A percentile compares a stretch with the other conserved stretches of the same genome.
Evolutionary conservation across 2,888 invertebrate species (phyloP).

Genomic region (Itoplectis maculator): DNA sequence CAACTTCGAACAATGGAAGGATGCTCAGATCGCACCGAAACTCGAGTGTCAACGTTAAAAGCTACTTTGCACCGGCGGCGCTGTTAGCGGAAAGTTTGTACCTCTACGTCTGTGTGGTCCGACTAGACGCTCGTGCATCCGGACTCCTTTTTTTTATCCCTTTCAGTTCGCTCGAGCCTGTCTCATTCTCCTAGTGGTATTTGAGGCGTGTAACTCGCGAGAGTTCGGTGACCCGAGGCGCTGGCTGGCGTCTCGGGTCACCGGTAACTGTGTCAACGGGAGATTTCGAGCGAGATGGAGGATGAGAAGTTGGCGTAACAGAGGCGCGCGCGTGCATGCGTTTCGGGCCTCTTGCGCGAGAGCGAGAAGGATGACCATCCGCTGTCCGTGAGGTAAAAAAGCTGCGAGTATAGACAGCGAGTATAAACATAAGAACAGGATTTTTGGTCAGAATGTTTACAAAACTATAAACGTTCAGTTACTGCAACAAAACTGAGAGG

Average conservation of each 20-base stretch:
- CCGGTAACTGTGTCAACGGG: conserved; percentile 72
- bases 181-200: not conserved
- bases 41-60: not conserved
- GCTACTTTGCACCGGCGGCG: not conserved
- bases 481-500: too few species aligned
- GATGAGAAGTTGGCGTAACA: not conserved
- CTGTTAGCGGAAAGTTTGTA: not conserved
- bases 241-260: conserved; percentile 52
- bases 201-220: conserved; percentile 34
- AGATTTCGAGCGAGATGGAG: conserved; percentile 64
- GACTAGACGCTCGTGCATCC: conserved; percentile 12
- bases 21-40: not conserved
- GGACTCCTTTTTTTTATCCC: conserved; percentile 18
- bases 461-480: too few species aligned
- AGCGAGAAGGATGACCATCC: too few species aligned
- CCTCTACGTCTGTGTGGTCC: not conserved
- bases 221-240: conserved; percentile 65
- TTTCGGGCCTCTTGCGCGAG: too few species aligned
- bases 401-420: too few species aligned
- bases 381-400: too few species aligned
- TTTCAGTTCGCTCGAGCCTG: not conserved
- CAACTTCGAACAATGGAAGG: conserved; percentile 19
- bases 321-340: conserved; percentile 7
- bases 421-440: too few species aligned
- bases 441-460: too few species aligned